These are phyloP conservation scores for Periphyllus acericola DNA, from an alignment of 2,888 invertebrate species.

Conservation along the genomic window DNA sequence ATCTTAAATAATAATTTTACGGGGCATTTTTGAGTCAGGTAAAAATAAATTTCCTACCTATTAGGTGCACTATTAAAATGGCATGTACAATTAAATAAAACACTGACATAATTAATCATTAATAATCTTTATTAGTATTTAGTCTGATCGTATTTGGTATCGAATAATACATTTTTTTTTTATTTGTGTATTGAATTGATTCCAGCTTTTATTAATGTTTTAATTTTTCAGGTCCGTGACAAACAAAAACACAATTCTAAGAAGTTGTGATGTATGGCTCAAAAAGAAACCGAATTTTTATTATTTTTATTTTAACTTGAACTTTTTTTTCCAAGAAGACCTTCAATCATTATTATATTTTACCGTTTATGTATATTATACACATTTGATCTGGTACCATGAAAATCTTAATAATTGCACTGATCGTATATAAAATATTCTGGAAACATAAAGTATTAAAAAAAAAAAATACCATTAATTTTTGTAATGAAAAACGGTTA, in stretches of 20 bases:
- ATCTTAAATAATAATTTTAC: too few relatives aligned
- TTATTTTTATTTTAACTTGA: constrained; percentile 34
- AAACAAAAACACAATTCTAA: constrained; percentile 9
- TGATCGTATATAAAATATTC: constrained; percentile 2
- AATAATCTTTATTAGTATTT: neutral
- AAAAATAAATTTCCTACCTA: too few relatives aligned
- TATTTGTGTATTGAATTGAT: neutral
- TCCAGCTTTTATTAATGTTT: neutral
- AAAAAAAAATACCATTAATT: neutral
- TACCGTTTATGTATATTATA: neutral
- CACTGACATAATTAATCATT: neutral
- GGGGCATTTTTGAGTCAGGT: too few relatives aligned
- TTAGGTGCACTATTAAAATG: neutral
- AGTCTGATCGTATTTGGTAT: neutral
- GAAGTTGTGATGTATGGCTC: constrained; percentile 45
- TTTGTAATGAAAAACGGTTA: constrained; percentile 30
- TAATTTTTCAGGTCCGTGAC: constrained; percentile 51
- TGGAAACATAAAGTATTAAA: constrained; percentile 32
- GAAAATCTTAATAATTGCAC: neutral
- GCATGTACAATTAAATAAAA: constrained; percentile 40
- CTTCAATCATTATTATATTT: constrained; percentile 31
- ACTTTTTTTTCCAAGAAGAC: constrained; percentile 2
- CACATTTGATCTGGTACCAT: neutral
- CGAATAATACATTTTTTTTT: neutral
- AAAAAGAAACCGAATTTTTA: constrained; percentile 58